These are phyloP conservation scores for Drosophila fulvimacula DNA, from an alignment of 2,888 invertebrate genomes.

Conservation along the genomic window DNA sequence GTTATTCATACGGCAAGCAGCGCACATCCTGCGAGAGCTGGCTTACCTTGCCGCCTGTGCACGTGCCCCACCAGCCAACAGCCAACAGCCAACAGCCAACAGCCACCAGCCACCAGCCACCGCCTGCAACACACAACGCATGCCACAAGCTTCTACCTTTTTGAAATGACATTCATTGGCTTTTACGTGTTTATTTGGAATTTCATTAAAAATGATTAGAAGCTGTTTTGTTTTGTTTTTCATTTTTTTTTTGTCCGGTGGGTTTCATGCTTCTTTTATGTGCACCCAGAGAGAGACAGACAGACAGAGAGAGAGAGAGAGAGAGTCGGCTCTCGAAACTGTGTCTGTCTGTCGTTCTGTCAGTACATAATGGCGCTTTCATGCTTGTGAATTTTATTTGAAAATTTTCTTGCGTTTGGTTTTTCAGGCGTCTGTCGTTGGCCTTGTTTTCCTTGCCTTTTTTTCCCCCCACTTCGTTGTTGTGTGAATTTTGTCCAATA, in stretches of 20 bases:
- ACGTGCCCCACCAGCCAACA: slow-evolving; percentile 26
- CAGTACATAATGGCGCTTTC: slow-evolving; percentile 79
- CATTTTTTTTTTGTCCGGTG: slow-evolving; percentile 30
- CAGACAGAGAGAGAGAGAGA: neutral
- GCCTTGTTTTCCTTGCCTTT: slow-evolving; percentile 10
- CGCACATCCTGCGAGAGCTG: slow-evolving; percentile 57
- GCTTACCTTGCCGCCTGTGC: slow-evolving; percentile 53
- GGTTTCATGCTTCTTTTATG: slow-evolving; percentile 45
- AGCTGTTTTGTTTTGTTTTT: slow-evolving; percentile 71
- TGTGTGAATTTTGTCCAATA: slow-evolving; percentile 46
- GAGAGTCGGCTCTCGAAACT: slow-evolving; percentile 18
- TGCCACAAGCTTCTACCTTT: slow-evolving; percentile 79
- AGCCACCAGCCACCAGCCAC: neutral
- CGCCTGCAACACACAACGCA: slow-evolving; percentile 27
- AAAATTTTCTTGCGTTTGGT: slow-evolving; percentile 77
- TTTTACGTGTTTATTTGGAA: slow-evolving; percentile 81
- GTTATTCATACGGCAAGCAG: slow-evolving; percentile 70
- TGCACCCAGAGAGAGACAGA: neutral
- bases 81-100: neutral
- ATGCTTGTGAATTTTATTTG: slow-evolving; percentile 79
- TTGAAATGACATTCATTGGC: slow-evolving; percentile 80
- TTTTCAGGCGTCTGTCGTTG: slow-evolving; percentile 48
- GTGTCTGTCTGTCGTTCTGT: slow-evolving; percentile 42
- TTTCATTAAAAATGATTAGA: slow-evolving; percentile 81
- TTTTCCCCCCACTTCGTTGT: slow-evolving; percentile 15